Percentiles rank a stretch among this genome's conserved stretches.
Conservation (phyloP, 1,140 invertebrate species). For the Drosophila ercepeae region DNA sequence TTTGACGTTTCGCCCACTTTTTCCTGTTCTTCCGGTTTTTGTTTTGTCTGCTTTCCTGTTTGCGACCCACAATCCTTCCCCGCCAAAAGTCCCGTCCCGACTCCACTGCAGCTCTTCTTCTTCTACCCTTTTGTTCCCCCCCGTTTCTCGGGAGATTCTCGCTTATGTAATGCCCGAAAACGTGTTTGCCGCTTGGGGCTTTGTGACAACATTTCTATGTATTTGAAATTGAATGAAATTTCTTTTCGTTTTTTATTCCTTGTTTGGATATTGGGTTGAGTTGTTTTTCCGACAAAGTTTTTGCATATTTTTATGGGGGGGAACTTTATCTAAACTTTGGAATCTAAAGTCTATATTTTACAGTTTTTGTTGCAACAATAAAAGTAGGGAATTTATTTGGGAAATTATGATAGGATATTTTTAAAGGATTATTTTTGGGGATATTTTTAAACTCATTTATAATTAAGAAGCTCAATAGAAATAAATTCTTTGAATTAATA, state of each 20-base stretch:
- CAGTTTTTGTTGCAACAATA: neutral
- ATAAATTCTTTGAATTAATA: no score
- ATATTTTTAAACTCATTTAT: neutral
- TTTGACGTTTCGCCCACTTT: conserved; percentile 82
- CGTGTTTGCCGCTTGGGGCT: conserved; percentile 67
- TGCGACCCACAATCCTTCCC: conserved; percentile 75
- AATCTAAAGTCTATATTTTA: neutral
- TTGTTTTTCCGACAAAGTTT: neutral
- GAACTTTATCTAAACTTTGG: neutral
- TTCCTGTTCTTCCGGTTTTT: conserved; percentile 82
- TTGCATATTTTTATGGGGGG: neutral
- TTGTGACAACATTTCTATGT: conserved; percentile 68
- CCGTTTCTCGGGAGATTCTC: conserved; percentile 6
- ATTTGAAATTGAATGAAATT: conserved; percentile 61
- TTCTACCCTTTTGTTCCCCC: neutral
- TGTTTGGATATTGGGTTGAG: neutral
- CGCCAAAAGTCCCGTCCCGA: conserved; percentile 26
- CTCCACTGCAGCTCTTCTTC: conserved; percentile 1
- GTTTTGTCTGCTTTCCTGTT: conserved; percentile 79
- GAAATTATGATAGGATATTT: neutral
- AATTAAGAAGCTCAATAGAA: no score
- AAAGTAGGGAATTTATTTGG: neutral
- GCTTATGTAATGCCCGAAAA: conserved; percentile 73
- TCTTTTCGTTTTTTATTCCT: conserved; percentile 20
- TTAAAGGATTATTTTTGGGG: no score